phyloP scores from a whole-genome alignment of 2,888 invertebrate species.

The Tupiocoris notatus region DNA sequence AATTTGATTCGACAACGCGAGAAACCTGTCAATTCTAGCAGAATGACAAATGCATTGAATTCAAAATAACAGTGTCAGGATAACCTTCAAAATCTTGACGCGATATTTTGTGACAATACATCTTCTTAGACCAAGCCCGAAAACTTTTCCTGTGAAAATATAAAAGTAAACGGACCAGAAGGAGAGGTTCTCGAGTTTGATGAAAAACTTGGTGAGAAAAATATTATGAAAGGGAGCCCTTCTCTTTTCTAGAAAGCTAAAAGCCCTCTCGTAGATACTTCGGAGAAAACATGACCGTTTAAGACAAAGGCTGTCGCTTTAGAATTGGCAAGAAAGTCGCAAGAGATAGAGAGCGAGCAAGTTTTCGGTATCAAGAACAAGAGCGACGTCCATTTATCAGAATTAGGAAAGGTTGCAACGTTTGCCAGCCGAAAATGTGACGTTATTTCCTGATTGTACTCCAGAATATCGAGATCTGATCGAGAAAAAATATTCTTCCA shows the following conservation, averaged over 20 bases:
- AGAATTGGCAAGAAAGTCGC: not conserved
- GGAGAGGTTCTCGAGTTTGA: no score
- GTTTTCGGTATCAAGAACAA: not conserved
- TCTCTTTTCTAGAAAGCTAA: not conserved
- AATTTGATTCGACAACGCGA: no score
- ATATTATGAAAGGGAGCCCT: not conserved
- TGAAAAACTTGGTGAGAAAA: not conserved
- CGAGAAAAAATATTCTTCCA: no score
- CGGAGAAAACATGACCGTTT: constrained; percentile 26
- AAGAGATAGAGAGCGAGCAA: not conserved
- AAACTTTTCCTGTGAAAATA: not conserved
- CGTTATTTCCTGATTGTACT: not conserved
- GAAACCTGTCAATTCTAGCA: no score
- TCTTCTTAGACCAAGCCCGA: not conserved
- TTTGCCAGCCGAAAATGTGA: not conserved
- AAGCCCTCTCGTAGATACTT: not conserved
- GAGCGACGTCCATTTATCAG: constrained; percentile 20
- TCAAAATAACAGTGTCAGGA: no score
- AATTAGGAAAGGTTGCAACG: not conserved
- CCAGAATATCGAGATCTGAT: no score
- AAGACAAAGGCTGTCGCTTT: constrained; percentile 5
- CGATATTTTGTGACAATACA: not conserved
- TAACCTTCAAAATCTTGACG: no score
- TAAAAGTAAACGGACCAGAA: not conserved
- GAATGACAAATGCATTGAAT: no score